Evolutionary conservation across 2,797 vertebrate species (phyloP), one percentile per base, ranked within the genome.

Genomic region (Pseudomugil gertrudae): DNA sequence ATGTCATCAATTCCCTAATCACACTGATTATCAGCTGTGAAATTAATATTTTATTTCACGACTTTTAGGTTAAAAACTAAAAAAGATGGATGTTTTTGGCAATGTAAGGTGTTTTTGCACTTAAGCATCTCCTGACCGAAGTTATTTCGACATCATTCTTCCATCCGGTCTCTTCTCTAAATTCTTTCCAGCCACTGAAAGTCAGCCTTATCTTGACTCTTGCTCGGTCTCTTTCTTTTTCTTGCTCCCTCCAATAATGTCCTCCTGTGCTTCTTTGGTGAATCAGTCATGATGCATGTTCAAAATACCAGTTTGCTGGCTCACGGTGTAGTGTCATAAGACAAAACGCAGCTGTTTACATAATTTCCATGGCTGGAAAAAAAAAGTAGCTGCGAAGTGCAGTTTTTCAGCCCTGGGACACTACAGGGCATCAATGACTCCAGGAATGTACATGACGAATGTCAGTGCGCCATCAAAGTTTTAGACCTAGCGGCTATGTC

Each of bases 391-490:
- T 36, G 35, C 13, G 35, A 36, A 36, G 11, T 36, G 35, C 2
- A 36, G 11, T 36, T 33, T 36, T 11, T 36, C 35, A 36, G 35
- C 35, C 11, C 35, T 36, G 35, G 35, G 35, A 36, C 11, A 36
- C 11, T 3, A 3, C 13, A 40, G 5, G 38, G 35, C 35, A 14
- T 17, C 38, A 40, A 40, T 15, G 5, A 40, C 15, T 40, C 17
- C 5, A 40, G 17, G 38, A 40, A 40, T 40, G 38, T 19, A 17
- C 15, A 19, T 19, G 15, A 40, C 15, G 6, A 40, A 40, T 19
- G 40, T 43, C 40, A 43, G 40, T 7, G 38, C 5, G 5, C 19
- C 40, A 43, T 43, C 40, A 43, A 43, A 43, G 40, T 48, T 79
- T 66, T 48, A 48, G 10, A 43, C 17, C 40, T 19, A 43, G 10